These are phyloP conservation scores for Meriones unguiculatus DNA, from an alignment of 2,113 vertebrate genomes.

Conservation along the genomic window DNA sequence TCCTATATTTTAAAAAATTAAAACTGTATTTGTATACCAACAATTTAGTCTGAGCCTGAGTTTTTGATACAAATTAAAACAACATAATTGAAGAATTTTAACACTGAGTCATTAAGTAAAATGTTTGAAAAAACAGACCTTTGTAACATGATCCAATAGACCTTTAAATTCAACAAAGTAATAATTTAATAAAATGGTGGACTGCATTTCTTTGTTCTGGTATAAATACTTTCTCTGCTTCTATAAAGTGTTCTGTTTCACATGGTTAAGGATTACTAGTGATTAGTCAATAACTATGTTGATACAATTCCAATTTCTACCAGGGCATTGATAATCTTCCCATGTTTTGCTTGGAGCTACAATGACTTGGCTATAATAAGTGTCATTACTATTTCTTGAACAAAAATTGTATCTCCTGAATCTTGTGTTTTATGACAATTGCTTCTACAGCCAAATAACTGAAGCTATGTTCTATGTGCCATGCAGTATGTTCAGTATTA, in stretches of 20 bases:
- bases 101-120: background rate
- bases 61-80: constrained; percentile 33
- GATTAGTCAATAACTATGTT: background rate
- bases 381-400: background rate
- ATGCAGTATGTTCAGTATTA: background rate
- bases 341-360: background rate
- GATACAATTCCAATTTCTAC: background rate
- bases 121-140: background rate
- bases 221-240: background rate
- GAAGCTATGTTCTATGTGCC: background rate
- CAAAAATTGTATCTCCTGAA: background rate
- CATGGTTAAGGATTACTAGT: background rate
- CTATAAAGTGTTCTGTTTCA: background rate
- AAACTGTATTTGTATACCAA: background rate
- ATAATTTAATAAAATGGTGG: background rate
- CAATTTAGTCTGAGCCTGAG: constrained; percentile 1
- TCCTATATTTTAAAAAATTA: background rate
- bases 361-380: background rate
- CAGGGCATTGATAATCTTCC: background rate
- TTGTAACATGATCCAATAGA: constrained; percentile 30
- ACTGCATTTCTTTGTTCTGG: background rate
- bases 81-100: background rate
- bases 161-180: constrained; percentile 17
- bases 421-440: background rate
- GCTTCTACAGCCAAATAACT: background rate